Evolutionary conservation across 2,888 invertebrate species (phyloP), one percentile per base, ranked within the genome.

Genomic region (Agrochola macilenta): DNA sequence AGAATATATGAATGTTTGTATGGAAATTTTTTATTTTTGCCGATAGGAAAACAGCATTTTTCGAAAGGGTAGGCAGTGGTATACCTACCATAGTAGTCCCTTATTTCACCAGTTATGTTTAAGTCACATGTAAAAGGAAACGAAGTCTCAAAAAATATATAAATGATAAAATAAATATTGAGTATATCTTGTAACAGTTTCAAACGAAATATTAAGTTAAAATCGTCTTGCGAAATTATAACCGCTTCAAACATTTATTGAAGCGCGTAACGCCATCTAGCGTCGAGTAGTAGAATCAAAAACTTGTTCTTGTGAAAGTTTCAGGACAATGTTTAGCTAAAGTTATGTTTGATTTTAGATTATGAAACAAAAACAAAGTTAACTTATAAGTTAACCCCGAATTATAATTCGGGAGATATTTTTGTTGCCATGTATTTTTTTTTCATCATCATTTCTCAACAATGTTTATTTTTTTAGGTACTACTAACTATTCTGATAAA

Each of bases 211-310:
- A 74, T 26, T 58, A 23, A 0, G 20, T 17, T 12, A 0, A 7
- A 60, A 52, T 46, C 12, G 23, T 39, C 5, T n/a, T 26, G 2
- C 17, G 17, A 63, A 60, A 71, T 58, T 39, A 23, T 17, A 60
- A 11, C 61, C 3, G 7, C 0, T 4, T 35, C 4, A 1, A 23
- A 20, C 11, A 39, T 57, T 78, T 35, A 12, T 8, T 17, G 39
- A 0, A 11, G 30, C 90, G 30, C 11, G 70, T 88, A 83, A 54
- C 93, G 94, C 94, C 94, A 94, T 93, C 94, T 94, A 89, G 90
- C 82, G 87, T 87, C 88, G 94, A 93, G 94, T 94, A 93, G 93
- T 75, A 1, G 60, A 57, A 85, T n/a, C 26, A 73, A 75, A 80
- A 74, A 54, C 35, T 35, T 35, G 64, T 54, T 35, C 35, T 11